phyloP scores from a whole-genome alignment of 92 coral and sea anemone species.

The Epizoanthus stellaris region DNA sequence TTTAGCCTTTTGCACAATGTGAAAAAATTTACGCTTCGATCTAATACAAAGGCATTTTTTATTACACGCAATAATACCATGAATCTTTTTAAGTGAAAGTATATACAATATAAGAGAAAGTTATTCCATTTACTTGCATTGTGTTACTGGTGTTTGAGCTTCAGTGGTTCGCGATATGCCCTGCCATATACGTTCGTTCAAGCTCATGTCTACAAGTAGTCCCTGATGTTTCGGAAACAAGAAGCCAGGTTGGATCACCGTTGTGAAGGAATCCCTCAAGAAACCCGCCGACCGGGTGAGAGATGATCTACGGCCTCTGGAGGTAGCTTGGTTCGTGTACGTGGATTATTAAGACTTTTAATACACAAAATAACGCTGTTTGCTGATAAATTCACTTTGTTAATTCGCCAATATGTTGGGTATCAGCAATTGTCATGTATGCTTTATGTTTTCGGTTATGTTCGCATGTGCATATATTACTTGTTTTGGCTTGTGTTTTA shows the following conservation, averaged over 20 bases:
- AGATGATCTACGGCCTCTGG: conserved; percentile 21
- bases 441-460: not conserved
- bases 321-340: conserved; percentile 21
- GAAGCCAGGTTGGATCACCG: not conserved
- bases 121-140: no score
- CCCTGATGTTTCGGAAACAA: conserved; percentile 7
- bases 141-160: not conserved
- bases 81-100: no score
- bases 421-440: not conserved
- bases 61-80: no score
- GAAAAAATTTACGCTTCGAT: no score
- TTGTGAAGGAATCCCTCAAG: not conserved
- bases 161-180: not conserved
- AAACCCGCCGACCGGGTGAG: conserved; percentile 19
- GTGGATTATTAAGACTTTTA: conserved; percentile 8
- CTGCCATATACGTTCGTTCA: not conserved
- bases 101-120: no score
- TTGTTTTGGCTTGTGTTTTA: conserved; percentile 21
- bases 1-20: no score
- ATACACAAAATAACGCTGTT: not conserved
- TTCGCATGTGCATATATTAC: not conserved
- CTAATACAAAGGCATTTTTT: no score
- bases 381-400: not conserved
- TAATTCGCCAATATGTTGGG: not conserved
- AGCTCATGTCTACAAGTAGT: no score